Base-by-base conservation (phyloP, 2,888 invertebrate species). In the Molorchus minor region DNA sequence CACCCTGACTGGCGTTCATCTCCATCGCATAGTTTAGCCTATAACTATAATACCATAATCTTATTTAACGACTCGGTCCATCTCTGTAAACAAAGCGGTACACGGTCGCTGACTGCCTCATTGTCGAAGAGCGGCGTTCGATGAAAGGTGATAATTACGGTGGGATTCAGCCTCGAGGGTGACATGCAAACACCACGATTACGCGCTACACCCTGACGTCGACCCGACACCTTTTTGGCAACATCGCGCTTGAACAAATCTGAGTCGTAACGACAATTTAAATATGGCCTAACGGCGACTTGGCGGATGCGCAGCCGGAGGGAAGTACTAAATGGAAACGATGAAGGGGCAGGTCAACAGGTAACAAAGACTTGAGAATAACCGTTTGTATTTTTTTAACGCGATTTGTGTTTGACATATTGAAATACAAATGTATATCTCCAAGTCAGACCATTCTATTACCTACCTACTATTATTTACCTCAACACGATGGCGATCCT, bases 91-190 rank as follows among this genome's bases (percentile, higher is more conserved):
- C 55, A 54, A 56, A 52, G 61, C 51, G 20, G 60, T 19, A 36
- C 43, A 49, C 56, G 54, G 56, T 52, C 58, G 53, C 62, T 64
- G 61, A 65, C 66, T 63, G 61, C 65, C 61, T 67, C 61, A 64
- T 69, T 69, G 67, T 57, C 58, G 58, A 56, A 61, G 58, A 57
- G 58, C 65, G 64, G 63, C 49, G 47, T 54, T 53, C 62, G 65
- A 64, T 65, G 67, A 69, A 67, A 69, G 66, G 64, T 69, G 69
- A 67, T 69, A 67, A 69, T 69, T 69, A 69, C 62, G 56, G 54
- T 54, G 66, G 56, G 58, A 65, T 67, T 60, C 62, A 61, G 49
- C 65, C 67, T 65, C 52, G 49, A 60, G 69, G 10, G 69, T 67
- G 61, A 58, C 57, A 56, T 54, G 65, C 62, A 56, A 67, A 63